These are phyloP conservation scores for Hassar affinis DNA, from an alignment of 2,113 vertebrate species.

Conservation along the genomic window DNA sequence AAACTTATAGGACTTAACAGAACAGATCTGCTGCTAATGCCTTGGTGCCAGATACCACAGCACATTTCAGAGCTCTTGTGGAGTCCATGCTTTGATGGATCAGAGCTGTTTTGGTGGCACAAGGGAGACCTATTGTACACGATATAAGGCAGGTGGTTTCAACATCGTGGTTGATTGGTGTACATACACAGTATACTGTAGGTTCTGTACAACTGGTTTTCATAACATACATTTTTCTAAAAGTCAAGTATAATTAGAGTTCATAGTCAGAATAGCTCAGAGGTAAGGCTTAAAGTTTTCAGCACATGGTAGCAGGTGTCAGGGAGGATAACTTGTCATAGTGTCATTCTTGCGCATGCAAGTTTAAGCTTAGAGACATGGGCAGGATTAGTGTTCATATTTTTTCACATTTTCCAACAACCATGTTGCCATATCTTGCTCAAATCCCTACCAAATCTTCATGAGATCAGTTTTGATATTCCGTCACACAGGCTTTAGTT, in stretches of 20 bases:
- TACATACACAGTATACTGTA: not conserved
- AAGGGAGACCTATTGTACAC: too few species aligned
- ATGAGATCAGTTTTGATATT: not conserved
- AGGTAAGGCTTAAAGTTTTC: not conserved
- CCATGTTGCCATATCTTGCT: not conserved
- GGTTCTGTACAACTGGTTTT: not conserved
- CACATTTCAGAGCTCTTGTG: too few species aligned
- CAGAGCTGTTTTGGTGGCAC: too few species aligned
- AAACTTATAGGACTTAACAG: too few species aligned
- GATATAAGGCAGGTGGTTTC: too few species aligned
- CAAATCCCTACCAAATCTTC: not conserved
- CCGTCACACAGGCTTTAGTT: not conserved
- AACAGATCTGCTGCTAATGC: too few species aligned
- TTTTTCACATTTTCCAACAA: not conserved
- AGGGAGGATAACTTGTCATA: not conserved
- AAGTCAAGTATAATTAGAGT: not conserved
- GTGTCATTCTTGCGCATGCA: not conserved
- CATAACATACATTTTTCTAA: conserved; percentile 13
- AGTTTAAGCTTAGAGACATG: not conserved
- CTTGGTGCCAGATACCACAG: too few species aligned
- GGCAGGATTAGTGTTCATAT: not conserved
- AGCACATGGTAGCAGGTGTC: not conserved
- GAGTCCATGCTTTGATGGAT: too few species aligned
- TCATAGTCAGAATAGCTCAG: conserved; percentile 8
- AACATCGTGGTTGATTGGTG: too few species aligned